Base-by-base conservation (phyloP, 2,888 invertebrate species). In the Sarcophaga subvicina region DNA sequence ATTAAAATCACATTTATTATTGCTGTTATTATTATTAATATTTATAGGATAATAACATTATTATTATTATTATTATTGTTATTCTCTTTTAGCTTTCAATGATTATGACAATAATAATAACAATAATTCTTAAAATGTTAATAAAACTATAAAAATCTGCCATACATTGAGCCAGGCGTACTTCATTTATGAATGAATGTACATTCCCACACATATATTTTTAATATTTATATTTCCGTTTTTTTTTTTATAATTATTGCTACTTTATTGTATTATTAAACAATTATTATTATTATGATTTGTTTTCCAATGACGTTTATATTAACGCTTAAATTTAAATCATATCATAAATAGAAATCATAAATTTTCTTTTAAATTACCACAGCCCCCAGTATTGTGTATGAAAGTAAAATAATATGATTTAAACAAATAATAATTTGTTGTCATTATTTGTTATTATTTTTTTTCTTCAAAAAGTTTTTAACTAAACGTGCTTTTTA, bases 211-310 rank as follows among this genome's bases (percentile, higher is more conserved):
- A 59, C 64, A 70, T 45, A 14, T 63, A 47, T 12, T 69, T 14
- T 17, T 14, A 64, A 70, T 62, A 14, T 63, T 45, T 12, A 70
- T 14, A 25, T 10, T 17, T 54, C 66, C 67, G 3, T 54, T 12
- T 12, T 25, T 81, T 70, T 75, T 90, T 91, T 91, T 92, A 92
- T 91, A 91, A 91, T 91, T 92, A 91, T 91, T 91, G 92, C 91
- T 91, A 92, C 91, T 92, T 92, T 92, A 92, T 92, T 92, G 92
- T 92, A 91, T 91, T 91, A 90, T 91, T 92, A 92, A 92, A 89
- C 91, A 91, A 92, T 92, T 92, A 91, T 80, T 83, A 75, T 86
- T 83, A 75, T 86, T 86, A 82, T 87, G 88, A 78, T 84, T 84
- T 83, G 67, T 73, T 37, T 73, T 71, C 27, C 54, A 67, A 69